phyloP scores from a whole-genome alignment of 2,113 vertebrate species.

The Pituophis catenifer region DNA sequence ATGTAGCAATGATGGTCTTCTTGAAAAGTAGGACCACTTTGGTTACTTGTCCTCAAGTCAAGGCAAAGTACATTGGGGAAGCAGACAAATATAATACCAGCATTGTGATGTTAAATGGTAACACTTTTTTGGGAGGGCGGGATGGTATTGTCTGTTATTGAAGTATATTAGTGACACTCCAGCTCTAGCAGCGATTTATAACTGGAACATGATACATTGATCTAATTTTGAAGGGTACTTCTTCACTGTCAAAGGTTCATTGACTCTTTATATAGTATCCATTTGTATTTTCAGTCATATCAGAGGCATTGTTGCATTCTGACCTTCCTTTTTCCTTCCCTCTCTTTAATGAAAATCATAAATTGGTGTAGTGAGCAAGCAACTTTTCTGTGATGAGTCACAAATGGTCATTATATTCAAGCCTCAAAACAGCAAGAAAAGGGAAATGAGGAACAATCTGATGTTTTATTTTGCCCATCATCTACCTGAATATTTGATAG shows the following conservation, averaged over 20 bases:
- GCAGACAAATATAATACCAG: background rate
- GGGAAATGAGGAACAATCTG: background rate
- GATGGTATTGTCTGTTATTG: conserved; percentile 11
- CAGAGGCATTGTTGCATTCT: background rate
- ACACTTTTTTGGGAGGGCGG: background rate
- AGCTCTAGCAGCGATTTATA: conserved; percentile 19
- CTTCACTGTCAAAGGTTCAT: conserved; percentile 57
- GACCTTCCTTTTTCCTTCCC: background rate
- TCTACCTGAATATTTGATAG: background rate
- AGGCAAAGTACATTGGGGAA: fast-evolving
- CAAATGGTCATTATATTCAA: background rate
- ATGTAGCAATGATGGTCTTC: background rate
- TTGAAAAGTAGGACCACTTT: background rate
- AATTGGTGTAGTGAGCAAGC: background rate
- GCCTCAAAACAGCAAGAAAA: background rate
- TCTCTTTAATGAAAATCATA: background rate
- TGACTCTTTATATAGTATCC: conserved; percentile 41
- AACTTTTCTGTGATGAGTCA: background rate
- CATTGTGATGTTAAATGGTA: conserved; percentile 5
- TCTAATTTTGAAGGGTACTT: conserved; percentile 44
- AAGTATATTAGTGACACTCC: background rate
- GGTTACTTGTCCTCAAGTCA: background rate
- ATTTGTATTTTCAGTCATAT: conserved; percentile 51
- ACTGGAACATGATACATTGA: conserved; percentile 11
- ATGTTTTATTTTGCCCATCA: background rate